Conservation (phyloP, 2,797 vertebrate species). For the Crenuchus spilurus region DNA sequence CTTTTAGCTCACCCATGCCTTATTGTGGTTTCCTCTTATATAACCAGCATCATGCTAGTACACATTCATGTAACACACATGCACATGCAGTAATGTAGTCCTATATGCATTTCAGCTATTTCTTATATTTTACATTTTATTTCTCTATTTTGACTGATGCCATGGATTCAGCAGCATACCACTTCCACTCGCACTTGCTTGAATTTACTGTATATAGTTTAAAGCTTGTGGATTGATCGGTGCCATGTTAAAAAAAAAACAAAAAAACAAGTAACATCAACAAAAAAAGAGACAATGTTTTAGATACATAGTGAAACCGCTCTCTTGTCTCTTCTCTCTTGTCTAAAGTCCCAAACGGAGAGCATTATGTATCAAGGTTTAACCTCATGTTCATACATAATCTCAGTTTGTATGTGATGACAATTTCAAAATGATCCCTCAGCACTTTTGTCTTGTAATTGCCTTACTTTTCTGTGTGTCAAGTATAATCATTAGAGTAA, state of each 20-base stretch:
- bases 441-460: conserved; percentile 51
- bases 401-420: conserved; percentile 52
- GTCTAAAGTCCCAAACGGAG: conserved; percentile 33
- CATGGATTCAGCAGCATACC: background rate
- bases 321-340: background rate
- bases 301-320: conserved; percentile 10
- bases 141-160: background rate
- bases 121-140: background rate
- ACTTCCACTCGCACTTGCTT: background rate
- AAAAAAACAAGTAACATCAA: background rate
- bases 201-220: conserved; percentile 22
- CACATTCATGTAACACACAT: conserved; percentile 14
- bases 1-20: conserved; percentile 58
- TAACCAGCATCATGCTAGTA: conserved; percentile 36
- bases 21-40: conserved; percentile 46
- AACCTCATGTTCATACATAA: conserved; percentile 41
- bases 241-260: conserved; percentile 2
- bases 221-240: conserved; percentile 15
- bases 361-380: conserved; percentile 39
- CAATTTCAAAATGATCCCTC: conserved; percentile 33
- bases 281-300: background rate
- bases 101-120: conserved; percentile 1
- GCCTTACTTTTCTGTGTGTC: conserved; percentile 49
- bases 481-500: conserved; percentile 41
- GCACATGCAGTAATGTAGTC: conserved; percentile 6